Evolutionary conservation across 2,797 vertebrate species (phyloP), one percentile per base, ranked within the genome.

Genomic region (Enteromius paludinosus): DNA sequence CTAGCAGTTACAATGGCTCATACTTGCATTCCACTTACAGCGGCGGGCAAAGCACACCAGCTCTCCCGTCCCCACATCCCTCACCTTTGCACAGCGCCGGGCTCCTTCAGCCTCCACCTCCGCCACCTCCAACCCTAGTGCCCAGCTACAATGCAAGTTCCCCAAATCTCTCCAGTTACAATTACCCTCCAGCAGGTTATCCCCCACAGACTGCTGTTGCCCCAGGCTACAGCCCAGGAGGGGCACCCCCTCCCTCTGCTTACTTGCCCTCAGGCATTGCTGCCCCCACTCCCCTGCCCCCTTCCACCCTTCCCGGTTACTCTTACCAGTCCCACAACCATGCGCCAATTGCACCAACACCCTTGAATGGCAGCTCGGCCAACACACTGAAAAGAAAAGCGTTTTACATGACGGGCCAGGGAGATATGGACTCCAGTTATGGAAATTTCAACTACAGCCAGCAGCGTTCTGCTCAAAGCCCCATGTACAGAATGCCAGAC

Each of bases 301-400:
- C 98, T 0, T 97, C 97, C 87, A 97, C 96, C 0, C 94, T 99
- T 85, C 96, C 98, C 52, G 95, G 97, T 91, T 99, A 99, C 91
- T 96, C 95, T 89, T 99, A 99, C 94, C 97, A 98, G 93, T 94
- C 97, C 86, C 98, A 98, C 49, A 96, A 94, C 85, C 95, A 99
- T 86, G 95, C 97, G 0, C 97, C 98, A 56, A 97, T 99, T 14
- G 96, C 97, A 0, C 97, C 97, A 1, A 97, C 97, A 54, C 97
- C 97, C 91, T 94, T 99, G 93, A 96, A 96, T 85, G 97, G 97
- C 92, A 98, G 95, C 92, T 96, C 97, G 5, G 97, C 97, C 87
- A 97, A 96, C 93, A 98, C 97, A 87, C 96, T 99, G 91, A 99
- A 99, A 95, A 95, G 98, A 90, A 99, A 99, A 95, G 98, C 98